phyloP scores from a whole-genome alignment of 2,113 vertebrate genomes.

The Grallaria varia region DNA sequence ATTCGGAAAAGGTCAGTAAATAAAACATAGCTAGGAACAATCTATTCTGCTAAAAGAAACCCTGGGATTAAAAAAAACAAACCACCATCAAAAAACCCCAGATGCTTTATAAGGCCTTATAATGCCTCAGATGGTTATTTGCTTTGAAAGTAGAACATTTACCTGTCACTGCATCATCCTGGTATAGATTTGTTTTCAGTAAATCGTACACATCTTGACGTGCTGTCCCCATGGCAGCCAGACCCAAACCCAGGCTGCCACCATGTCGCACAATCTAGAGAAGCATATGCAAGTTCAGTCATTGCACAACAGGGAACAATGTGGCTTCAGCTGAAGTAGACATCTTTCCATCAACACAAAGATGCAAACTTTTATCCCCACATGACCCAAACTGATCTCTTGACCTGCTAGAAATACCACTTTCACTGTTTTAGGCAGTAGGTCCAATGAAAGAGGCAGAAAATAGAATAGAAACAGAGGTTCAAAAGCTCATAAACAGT shows the following conservation, averaged over 20 bases:
- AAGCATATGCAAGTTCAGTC: not conserved
- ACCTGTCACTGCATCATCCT: slow-evolving; percentile 99
- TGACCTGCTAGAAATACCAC: not conserved
- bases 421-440: not conserved
- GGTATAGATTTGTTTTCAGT: slow-evolving; percentile 97
- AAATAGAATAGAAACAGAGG: not conserved
- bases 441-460: not conserved
- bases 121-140: slow-evolving; percentile 5
- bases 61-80: too few species aligned
- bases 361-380: not conserved
- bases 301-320: not conserved
- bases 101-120: not conserved
- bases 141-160: slow-evolving; percentile 32
- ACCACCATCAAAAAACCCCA: fast-evolving
- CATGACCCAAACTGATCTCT: not conserved
- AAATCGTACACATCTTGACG: slow-evolving; percentile 97
- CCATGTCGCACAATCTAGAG: slow-evolving; percentile 96
- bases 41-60: not conserved
- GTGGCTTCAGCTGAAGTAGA: not conserved
- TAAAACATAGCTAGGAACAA: not conserved
- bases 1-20: not conserved
- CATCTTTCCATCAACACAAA: not conserved
- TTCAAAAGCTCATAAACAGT: not conserved
- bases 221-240: slow-evolving; percentile 95
- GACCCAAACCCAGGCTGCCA: slow-evolving; percentile 91